phyloP scores from a whole-genome alignment of 1,140 invertebrate genomes.

The Calephelis virginiensis region DNA sequence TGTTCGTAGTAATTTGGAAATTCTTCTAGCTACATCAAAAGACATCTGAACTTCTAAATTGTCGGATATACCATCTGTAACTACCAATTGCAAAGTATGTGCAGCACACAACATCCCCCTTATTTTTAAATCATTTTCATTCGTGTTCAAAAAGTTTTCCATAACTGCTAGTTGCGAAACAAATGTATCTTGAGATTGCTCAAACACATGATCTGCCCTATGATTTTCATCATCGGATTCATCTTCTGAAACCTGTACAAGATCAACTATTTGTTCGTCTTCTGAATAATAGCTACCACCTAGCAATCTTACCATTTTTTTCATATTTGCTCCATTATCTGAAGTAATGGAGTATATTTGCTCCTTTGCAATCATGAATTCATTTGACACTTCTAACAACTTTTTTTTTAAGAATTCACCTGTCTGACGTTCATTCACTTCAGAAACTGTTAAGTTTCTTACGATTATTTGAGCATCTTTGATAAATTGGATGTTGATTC shows the following conservation, averaged over 20 bases:
- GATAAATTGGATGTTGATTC: no score
- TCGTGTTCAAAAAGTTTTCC: no score
- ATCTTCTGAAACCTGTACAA: neutral
- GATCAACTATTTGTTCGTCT: neutral
- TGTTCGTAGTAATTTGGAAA: neutral
- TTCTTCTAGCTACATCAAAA: neutral
- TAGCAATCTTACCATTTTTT: conserved; percentile 8
- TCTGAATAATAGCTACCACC: neutral
- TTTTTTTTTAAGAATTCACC: neutral
- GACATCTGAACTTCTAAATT: neutral
- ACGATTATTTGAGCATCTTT: neutral
- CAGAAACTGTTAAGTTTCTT: neutral
- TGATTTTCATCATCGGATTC: neutral
- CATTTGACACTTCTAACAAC: neutral
- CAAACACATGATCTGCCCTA: no score
- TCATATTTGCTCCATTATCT: conserved; percentile 9
- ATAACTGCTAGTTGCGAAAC: neutral
- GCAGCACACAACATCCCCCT: conserved; percentile 9
- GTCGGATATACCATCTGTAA: conserved; percentile 3
- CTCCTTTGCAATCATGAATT: neutral
- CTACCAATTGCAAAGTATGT: conserved; percentile 16
- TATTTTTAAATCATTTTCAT: neutral
- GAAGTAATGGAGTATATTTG: conserved; percentile 9
- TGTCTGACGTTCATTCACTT: conserved; percentile 3
- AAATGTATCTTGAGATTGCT: no score